Conservation (phyloP, 2,888 invertebrate genomes). For the Clepsis dumicolana region DNA sequence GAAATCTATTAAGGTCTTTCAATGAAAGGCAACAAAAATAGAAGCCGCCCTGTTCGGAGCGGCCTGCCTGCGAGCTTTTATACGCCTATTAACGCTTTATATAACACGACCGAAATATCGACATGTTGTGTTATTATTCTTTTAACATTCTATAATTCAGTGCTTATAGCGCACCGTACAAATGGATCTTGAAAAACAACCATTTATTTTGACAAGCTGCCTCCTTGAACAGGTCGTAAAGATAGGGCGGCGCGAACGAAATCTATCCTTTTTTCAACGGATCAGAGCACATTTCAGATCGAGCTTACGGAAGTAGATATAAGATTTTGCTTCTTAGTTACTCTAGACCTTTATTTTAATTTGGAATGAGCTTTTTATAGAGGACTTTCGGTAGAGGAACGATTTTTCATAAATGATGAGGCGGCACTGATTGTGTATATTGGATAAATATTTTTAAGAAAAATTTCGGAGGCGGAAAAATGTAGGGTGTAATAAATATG, state of each 20-base stretch:
- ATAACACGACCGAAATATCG: constrained; percentile 73
- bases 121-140: constrained; percentile 74
- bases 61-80: constrained; percentile 51
- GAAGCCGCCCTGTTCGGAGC: constrained; percentile 49
- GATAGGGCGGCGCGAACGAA: constrained; percentile 51
- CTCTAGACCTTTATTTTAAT: constrained; percentile 85
- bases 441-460: constrained; percentile 83
- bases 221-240: constrained; percentile 67
- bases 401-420: constrained; percentile 85
- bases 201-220: constrained; percentile 79
- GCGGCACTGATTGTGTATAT: constrained; percentile 83
- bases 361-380: constrained; percentile 85
- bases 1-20: constrained; percentile 40
- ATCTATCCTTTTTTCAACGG: constrained; percentile 46
- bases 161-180: constrained; percentile 70
- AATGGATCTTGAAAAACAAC: constrained; percentile 84
- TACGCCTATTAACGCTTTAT: constrained; percentile 73
- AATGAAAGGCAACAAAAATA: constrained; percentile 47
- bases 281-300: constrained; percentile 58
- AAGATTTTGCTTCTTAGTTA: constrained; percentile 70
- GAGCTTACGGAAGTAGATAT: constrained; percentile 55
- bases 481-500: constrained; percentile 74
- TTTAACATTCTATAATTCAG: constrained; percentile 76
- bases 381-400: constrained; percentile 77
- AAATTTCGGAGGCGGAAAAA: constrained; percentile 70